Base-by-base conservation (phyloP, 2,888 invertebrate genomes). In the Athetis lepigone region DNA sequence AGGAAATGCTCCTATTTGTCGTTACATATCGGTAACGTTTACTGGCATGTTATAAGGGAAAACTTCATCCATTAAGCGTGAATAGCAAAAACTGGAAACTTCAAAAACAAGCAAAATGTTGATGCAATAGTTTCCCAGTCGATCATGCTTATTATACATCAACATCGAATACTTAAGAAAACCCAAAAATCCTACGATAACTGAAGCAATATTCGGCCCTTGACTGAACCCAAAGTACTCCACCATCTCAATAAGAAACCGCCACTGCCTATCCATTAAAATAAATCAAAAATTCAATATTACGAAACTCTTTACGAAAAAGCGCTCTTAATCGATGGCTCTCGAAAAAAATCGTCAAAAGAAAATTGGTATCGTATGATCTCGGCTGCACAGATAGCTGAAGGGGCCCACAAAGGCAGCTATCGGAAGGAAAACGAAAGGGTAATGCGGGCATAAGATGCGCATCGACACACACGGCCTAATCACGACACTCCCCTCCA, bases 381-480 rank as follows among this genome's bases (percentile, higher is more conserved):
- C 90, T 91, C 87, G 76, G 46, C 72, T 86, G 72, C 79, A 80
- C 83, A 90, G 92, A 92, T 92, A 92, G 88, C 90, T 87, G 85
- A 85, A 88, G 87, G 87, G 85, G 77, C 81, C 81, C 79, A 93
- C 94, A 94, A 94, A 94, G 92, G 94, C 93, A 88, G 92, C 90
- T 93, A 94, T 94, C 94, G 94, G 95, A 94, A 94, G 94, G 92
- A 94, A 91, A 92, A 88, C 93, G 93, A 94, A 94, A 94, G 95
- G 95, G 95, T 95, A 93, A 95, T 95, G 93, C 94, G 95, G 95
- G 95, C 92, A 90, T 92, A 94, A 95, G 95, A 95, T 89, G 95
- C 95, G 94, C 94, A 93, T 93, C 94, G 94, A 87, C 94, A 93
- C 94, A 94, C 94, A 94, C 94, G 92, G 93, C 92, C 94, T 94